These are phyloP conservation scores for Hyphantria cunea DNA, from an alignment of 1,140 invertebrate genomes.

Conservation along the genomic window DNA sequence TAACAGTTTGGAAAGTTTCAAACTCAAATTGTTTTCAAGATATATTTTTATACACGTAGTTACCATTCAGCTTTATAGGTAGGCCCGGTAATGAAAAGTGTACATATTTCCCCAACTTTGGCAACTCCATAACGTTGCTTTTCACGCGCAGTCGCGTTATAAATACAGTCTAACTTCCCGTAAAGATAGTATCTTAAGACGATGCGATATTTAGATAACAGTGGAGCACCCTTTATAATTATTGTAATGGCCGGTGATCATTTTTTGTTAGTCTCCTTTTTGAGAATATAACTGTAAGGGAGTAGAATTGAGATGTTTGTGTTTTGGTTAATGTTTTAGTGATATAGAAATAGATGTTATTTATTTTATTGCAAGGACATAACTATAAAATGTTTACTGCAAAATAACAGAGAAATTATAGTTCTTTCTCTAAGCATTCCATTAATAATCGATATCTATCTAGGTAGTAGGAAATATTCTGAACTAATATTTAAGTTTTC, in stretches of 20 bases:
- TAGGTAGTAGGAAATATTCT: no score
- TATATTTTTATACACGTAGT: conserved; percentile 22
- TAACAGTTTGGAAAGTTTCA: no score
- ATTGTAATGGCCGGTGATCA: conserved; percentile 24
- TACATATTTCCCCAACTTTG: conserved; percentile 25
- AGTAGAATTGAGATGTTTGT: conserved; percentile 5
- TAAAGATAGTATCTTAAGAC: conserved; percentile 23
- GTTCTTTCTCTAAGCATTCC: no score
- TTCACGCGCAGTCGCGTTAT: conserved; percentile 1
- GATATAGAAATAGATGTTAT: neutral
- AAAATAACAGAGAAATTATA: no score
- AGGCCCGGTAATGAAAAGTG: conserved; percentile 26
- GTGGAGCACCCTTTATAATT: conserved; percentile 16
- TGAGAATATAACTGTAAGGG: neutral
- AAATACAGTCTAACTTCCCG: conserved; percentile 5
- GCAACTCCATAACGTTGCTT: conserved; percentile 12
- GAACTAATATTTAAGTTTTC: no score
- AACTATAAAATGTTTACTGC: no score
- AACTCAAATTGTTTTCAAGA: conserved; percentile 12
- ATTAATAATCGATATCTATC: no score
- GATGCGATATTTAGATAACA: conserved; percentile 27
- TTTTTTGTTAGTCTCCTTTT: conserved; percentile 20
- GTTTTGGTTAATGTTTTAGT: neutral
- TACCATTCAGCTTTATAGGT: conserved; percentile 26
- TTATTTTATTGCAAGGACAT: no score